Evolutionary conservation across 2,797 vertebrate genomes (phyloP).

Genomic region (Vireo griseus): DNA sequence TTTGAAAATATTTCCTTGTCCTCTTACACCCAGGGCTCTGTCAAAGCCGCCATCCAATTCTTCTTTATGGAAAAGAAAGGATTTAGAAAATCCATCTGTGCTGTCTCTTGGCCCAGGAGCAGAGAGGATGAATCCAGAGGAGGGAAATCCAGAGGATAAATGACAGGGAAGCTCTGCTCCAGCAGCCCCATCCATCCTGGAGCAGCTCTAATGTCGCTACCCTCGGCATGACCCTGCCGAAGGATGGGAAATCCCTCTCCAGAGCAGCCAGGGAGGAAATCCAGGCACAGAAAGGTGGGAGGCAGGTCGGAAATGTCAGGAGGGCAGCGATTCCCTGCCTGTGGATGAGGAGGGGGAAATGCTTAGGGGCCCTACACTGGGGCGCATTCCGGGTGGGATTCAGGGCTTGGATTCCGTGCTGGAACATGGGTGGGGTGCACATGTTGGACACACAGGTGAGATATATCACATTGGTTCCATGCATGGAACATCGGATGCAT

Average conservation of each 20-base stretch:
- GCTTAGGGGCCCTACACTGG: accelerated
- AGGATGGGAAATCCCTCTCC: background rate
- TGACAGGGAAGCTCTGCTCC: background rate
- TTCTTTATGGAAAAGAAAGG: background rate
- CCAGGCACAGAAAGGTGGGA: accelerated
- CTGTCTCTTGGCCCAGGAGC: accelerated
- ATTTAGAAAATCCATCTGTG: background rate
- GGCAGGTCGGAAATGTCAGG: accelerated
- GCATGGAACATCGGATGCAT: accelerated
- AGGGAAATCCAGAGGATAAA: background rate
- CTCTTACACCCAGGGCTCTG: conserved; percentile 17
- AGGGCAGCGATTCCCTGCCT: accelerated
- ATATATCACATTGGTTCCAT: accelerated
- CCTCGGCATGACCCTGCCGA: background rate
- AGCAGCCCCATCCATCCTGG: background rate
- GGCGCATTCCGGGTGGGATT: accelerated
- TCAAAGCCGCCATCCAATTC: background rate
- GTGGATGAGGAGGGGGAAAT: accelerated
- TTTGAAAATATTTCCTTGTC: conserved; percentile 58
- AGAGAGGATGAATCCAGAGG: background rate
- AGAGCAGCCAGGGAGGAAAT: background rate
- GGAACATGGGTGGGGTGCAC: background rate
- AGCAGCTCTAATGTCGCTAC: background rate
- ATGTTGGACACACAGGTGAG: background rate
- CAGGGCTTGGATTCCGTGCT: accelerated